Percentiles rank a stretch among this genome's conserved stretches.
phyloP scores from a whole-genome alignment of 2,888 invertebrate genomes.

The Colostygia pectinataria region DNA sequence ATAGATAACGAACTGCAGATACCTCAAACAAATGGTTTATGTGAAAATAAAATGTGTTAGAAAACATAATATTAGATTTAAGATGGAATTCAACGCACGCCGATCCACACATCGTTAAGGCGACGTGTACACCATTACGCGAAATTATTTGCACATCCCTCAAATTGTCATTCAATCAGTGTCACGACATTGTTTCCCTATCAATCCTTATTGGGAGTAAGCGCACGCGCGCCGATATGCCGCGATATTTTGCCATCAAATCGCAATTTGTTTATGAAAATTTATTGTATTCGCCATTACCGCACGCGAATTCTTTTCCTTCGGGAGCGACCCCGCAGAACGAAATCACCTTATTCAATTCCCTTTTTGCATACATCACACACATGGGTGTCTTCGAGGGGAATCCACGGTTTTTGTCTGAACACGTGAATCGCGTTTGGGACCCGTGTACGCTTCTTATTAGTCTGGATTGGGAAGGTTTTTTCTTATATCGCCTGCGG shows the following conservation, averaged over 20 bases:
- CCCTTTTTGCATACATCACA: constrained; percentile 83
- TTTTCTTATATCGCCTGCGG: constrained; percentile 62
- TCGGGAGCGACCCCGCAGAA: constrained; percentile 76
- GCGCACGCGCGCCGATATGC: constrained; percentile 72
- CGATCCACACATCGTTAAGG: constrained; percentile 69
- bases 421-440: constrained; percentile 81
- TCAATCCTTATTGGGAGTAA: constrained; percentile 79
- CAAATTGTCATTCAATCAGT: constrained; percentile 82
- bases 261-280: constrained; percentile 83
- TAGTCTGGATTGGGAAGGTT: constrained; percentile 76
- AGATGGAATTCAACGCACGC: constrained; percentile 31
- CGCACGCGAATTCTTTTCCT: constrained; percentile 77
- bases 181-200: constrained; percentile 80
- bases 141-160: constrained; percentile 64
- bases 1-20: constrained; percentile 22
- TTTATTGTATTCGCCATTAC: constrained; percentile 83
- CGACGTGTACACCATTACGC: constrained; percentile 68
- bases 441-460: constrained; percentile 77
- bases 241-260: constrained; percentile 79
- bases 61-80: constrained; percentile 17
- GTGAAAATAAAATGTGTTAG: constrained; percentile 17
- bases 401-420: constrained; percentile 73
- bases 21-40: constrained; percentile 20
- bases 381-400: constrained; percentile 69
- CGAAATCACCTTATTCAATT: constrained; percentile 83